Evolutionary conservation across 2,797 vertebrate species (phyloP).

Genomic region (Peromyscus attwateri): DNA sequence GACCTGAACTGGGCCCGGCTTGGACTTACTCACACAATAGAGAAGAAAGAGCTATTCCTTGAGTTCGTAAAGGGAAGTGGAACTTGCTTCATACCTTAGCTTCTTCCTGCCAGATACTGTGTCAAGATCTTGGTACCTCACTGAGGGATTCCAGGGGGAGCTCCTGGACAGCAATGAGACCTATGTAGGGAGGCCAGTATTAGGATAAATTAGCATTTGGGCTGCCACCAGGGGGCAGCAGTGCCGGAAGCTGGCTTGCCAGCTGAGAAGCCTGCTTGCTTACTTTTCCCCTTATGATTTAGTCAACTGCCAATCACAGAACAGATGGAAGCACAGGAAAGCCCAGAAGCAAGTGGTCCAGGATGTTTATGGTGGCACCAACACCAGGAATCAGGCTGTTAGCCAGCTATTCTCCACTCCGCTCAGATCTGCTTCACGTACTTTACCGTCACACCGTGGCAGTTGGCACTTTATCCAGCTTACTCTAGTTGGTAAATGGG

Average conservation of each 20-base stretch:
- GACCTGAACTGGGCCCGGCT: background rate
- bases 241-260: background rate
- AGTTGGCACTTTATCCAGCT: background rate
- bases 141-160: conserved; percentile 1
- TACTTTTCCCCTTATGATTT: conserved; percentile 24
- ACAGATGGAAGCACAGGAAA: conserved; percentile 27
- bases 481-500: background rate
- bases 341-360: conserved; percentile 1
- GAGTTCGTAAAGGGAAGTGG: background rate
- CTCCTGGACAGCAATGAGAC: background rate
- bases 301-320: background rate
- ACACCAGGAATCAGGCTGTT: background rate
- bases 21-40: background rate
- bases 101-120: conserved; percentile 43
- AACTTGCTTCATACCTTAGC: background rate
- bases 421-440: background rate
- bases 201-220: background rate
- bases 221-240: background rate
- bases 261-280: background rate
- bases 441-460: background rate
- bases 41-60: conserved; percentile 3
- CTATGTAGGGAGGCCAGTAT: background rate
- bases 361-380: background rate
- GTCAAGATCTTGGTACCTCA: conserved; percentile 18
- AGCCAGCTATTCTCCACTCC: background rate